These are phyloP conservation scores for Leptinotarsa haldemani DNA, from an alignment of 2,888 invertebrate species.

Conservation along the genomic window DNA sequence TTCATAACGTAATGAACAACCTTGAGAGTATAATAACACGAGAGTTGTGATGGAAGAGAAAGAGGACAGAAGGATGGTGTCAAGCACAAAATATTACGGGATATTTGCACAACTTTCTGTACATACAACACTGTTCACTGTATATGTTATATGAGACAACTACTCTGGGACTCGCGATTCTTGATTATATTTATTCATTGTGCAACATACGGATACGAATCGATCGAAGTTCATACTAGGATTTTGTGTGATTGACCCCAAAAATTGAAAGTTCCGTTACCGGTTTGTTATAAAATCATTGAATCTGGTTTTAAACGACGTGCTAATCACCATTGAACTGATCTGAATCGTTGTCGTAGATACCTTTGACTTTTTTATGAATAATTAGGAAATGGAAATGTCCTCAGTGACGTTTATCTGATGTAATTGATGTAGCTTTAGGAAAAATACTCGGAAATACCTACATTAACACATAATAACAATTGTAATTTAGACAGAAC, in stretches of 20 bases:
- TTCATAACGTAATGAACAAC: slow-evolving; percentile 18
- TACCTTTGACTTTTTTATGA: neutral
- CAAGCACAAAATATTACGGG: neutral
- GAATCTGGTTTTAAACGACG: slow-evolving; percentile 2
- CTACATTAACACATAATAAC: neutral
- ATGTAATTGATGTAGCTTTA: neutral
- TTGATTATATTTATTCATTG: slow-evolving; percentile 15
- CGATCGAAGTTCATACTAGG: slow-evolving; percentile 21
- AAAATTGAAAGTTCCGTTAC: slow-evolving; percentile 18
- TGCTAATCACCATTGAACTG: neutral
- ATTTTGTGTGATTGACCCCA: slow-evolving; percentile 26
- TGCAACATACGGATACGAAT: slow-evolving; percentile 24
- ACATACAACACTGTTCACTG: neutral
- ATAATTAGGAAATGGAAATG: neutral
- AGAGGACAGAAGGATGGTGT: neutral
- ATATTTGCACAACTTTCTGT: neutral
- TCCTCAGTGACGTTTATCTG: neutral
- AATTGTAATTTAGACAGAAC: too few species aligned
- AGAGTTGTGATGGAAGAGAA: neutral
- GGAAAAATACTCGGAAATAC: neutral
- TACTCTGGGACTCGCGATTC: slow-evolving; percentile 7
- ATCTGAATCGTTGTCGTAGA: neutral
- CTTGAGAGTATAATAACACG: slow-evolving; percentile 23
- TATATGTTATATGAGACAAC: neutral
- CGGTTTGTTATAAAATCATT: slow-evolving; percentile 11